These are phyloP conservation scores for Remorina albescens DNA, from an alignment of 2,797 vertebrate species.

Conservation along the genomic window DNA sequence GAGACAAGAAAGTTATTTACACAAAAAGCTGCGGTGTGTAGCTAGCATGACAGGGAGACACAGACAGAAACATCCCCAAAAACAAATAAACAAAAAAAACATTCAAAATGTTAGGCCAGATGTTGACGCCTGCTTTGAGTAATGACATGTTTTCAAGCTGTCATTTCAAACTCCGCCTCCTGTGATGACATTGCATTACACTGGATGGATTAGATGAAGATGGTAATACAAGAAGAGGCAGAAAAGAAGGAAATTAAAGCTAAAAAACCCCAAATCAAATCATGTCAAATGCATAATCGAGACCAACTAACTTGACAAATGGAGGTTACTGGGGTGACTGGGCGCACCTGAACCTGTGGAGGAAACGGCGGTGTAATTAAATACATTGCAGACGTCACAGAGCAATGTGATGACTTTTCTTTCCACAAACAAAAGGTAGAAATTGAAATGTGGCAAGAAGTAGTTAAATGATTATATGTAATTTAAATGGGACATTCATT, in stretches of 20 bases:
- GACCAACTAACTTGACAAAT: conserved; percentile 97
- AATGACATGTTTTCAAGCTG: conserved; percentile 86
- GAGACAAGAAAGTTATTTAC: conserved; percentile 89
- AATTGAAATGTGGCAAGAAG: conserved; percentile 54
- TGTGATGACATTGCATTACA: conserved; percentile 89
- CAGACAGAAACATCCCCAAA: conserved; percentile 73
- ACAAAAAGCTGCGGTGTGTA: conserved; percentile 79
- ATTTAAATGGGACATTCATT: conserved; percentile 71
- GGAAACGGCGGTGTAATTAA: conserved; percentile 91
- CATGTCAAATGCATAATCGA: conserved; percentile 94
- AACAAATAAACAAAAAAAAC: conserved; percentile 75
- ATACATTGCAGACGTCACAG: conserved; percentile 77
- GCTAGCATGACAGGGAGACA: conserved; percentile 85
- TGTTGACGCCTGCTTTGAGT: conserved; percentile 90
- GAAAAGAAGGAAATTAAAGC: conserved; percentile 79
- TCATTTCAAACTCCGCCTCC: conserved; percentile 91
- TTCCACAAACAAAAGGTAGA: conserved; percentile 57
- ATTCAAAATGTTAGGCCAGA: conserved; percentile 84
- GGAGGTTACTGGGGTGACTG: conserved; percentile 97
- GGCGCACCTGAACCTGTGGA: conserved; percentile 95
- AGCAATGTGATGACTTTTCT: conserved; percentile 86
- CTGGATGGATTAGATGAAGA: conserved; percentile 86
- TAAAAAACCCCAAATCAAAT: conserved; percentile 74
- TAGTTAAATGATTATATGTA: conserved; percentile 54
- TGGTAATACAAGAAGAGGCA: conserved; percentile 84